These are phyloP conservation scores for Leptothorax acervorum DNA, from an alignment of 2,888 invertebrate genomes.

Conservation along the genomic window DNA sequence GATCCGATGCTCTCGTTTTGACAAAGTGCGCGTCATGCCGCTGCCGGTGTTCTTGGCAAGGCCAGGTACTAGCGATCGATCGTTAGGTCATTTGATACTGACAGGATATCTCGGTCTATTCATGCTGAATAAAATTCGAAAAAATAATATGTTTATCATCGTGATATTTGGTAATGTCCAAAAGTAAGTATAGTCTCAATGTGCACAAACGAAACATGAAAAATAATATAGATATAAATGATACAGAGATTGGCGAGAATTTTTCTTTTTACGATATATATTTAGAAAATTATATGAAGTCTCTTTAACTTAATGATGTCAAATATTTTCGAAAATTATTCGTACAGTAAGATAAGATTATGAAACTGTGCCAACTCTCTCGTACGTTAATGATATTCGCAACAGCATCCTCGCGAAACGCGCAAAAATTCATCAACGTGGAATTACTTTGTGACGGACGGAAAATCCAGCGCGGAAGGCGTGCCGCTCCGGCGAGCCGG, in stretches of 20 bases:
- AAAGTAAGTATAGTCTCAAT: not conserved
- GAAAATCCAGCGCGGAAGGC: conserved; percentile 42
- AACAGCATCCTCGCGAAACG: not conserved
- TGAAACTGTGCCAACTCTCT: not conserved
- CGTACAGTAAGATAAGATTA: not conserved
- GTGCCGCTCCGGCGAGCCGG: conserved; percentile 46
- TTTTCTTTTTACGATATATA: not conserved
- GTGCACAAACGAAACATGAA: not conserved
- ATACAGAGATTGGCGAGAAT: not conserved
- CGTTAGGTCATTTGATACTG: conserved; percentile 26
- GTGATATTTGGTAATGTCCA: not conserved
- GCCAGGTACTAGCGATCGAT: conserved; percentile 45
- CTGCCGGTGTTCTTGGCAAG: conserved; percentile 51
- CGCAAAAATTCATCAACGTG: conserved; percentile 39
- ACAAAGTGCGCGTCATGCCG: conserved; percentile 44
- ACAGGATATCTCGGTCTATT: conserved; percentile 1
- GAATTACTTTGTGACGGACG: conserved; percentile 48
- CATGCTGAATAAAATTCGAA: not conserved
- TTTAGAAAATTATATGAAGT: not conserved
- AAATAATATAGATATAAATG: not conserved
- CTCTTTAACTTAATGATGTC: not conserved
- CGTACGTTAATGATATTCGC: conserved; percentile 28
- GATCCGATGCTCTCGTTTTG: conserved; percentile 64
- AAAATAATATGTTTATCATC: not conserved
- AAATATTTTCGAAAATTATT: not conserved